A percentile compares a stretch with the other conserved stretches of the same genome.
Conservation (phyloP, 2,113 vertebrate species). For the Thamnaconus septentrionalis region DNA sequence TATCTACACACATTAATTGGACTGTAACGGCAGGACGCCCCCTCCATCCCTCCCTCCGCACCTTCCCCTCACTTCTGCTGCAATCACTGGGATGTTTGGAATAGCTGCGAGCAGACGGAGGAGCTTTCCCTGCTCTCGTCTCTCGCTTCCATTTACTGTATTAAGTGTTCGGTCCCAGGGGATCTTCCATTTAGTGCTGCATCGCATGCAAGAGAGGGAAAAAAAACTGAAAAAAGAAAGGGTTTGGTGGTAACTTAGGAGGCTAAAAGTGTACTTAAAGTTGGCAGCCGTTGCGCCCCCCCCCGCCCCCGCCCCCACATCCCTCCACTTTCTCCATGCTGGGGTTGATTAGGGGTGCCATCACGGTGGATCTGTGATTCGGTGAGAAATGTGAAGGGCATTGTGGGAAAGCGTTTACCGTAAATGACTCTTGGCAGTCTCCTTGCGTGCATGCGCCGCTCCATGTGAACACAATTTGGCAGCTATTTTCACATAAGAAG, state of each 20-base stretch:
- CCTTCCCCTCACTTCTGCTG: slow-evolving; percentile 35
- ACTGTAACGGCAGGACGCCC: slow-evolving; percentile 59
- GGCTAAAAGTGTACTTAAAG: slow-evolving; percentile 67
- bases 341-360: slow-evolving; percentile 68
- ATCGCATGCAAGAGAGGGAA: slow-evolving; percentile 61
- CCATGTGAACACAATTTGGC: slow-evolving; percentile 77
- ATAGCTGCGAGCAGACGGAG: slow-evolving; percentile 56
- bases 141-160: slow-evolving; percentile 65
- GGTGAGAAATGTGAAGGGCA: slow-evolving; percentile 60
- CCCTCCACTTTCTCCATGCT: slow-evolving; percentile 54
- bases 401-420: slow-evolving; percentile 61
- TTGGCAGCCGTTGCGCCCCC: slow-evolving; percentile 24
- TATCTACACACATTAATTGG: slow-evolving; percentile 73
- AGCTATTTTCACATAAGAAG: slow-evolving; percentile 32
- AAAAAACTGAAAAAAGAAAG: slow-evolving; percentile 50
- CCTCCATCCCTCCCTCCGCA: slow-evolving; percentile 4
- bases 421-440: slow-evolving; percentile 69
- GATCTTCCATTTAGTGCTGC: slow-evolving; percentile 65
- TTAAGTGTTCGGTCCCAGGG: slow-evolving; percentile 59
- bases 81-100: slow-evolving; percentile 58
- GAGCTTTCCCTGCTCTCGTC: slow-evolving; percentile 39
- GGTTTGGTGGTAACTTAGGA: slow-evolving; percentile 45
- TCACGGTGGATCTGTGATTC: slow-evolving; percentile 60
- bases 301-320: slow-evolving; percentile 16
- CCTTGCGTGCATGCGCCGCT: slow-evolving; percentile 52